Evolutionary conservation across 1,140 invertebrate species (phyloP).

Genomic region (Chironomus striatipennis): DNA sequence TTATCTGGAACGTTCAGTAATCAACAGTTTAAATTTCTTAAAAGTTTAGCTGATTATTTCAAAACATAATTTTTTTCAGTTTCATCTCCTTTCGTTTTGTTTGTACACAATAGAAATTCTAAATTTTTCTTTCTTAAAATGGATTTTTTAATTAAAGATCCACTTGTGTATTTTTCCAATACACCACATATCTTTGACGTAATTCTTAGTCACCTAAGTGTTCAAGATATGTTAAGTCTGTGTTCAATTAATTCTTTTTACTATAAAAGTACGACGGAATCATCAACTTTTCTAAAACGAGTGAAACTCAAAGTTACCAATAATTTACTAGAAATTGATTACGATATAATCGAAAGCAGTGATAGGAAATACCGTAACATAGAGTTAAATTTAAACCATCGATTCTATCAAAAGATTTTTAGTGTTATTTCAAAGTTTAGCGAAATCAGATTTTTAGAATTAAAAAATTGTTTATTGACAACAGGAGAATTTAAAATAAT

Average conservation of each 20-base stretch:
- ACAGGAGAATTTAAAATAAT: constrained; percentile 1
- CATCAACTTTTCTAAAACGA: neutral
- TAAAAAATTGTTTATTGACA: neutral
- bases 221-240: neutral
- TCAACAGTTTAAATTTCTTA: too few relatives aligned
- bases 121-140: too few relatives aligned
- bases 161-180: neutral
- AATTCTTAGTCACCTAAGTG: neutral
- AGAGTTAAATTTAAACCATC: neutral
- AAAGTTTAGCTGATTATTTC: too few relatives aligned
- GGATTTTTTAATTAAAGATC: neutral
- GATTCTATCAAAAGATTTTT: neutral
- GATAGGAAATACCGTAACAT: neutral
- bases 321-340: neutral
- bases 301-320: neutral
- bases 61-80: neutral
- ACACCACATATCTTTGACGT: neutral
- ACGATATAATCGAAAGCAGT: neutral
- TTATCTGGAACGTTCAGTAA: too few relatives aligned
- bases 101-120: neutral
- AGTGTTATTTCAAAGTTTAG: neutral
- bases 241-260: neutral
- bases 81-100: neutral
- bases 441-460: neutral
- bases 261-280: neutral